Percentiles rank a stretch among this genome's conserved stretches.
Evolutionary conservation across 2,797 vertebrate species (phyloP).

Genomic region (Pseudochaenichthys georgianus): DNA sequence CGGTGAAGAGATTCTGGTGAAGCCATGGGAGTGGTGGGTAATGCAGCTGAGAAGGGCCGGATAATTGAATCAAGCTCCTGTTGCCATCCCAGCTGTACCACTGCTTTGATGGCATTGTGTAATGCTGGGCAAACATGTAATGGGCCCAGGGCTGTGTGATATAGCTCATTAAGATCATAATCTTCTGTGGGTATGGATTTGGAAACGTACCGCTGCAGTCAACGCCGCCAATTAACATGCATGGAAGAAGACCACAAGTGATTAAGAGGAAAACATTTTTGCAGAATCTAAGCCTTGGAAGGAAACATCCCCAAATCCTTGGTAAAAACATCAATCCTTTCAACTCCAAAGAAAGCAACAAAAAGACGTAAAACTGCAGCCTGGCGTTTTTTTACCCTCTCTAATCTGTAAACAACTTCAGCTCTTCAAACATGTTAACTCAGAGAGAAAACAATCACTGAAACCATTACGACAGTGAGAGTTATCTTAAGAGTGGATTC

Average conservation of each 20-base stretch:
- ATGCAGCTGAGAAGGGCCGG: constrained; percentile 37
- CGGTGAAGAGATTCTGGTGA: constrained; percentile 29
- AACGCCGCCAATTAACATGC: constrained; percentile 59
- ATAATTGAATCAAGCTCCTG: constrained; percentile 64
- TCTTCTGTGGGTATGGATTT: constrained; percentile 69
- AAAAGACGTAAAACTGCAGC: constrained; percentile 10
- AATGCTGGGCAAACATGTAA: constrained; percentile 62
- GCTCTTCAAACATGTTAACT: constrained; percentile 21
- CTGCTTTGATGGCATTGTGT: constrained; percentile 32
- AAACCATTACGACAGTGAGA: constrained; percentile 48
- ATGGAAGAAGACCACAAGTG: constrained; percentile 21
- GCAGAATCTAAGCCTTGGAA: constrained; percentile 12
- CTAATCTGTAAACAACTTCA: constrained; percentile 19
- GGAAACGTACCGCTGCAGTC: constrained; percentile 54
- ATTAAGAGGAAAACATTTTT: constrained; percentile 6
- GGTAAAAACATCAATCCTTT: constrained; percentile 20
- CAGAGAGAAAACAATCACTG: constrained; percentile 23
- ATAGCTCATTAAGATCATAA: constrained; percentile 78
- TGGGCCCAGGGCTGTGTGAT: constrained; percentile 66
- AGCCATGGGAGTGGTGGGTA: constrained; percentile 32
- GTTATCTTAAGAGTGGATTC: constrained; percentile 53
- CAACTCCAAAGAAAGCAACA: constrained; percentile 29
- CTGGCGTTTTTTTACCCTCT: constrained; percentile 21
- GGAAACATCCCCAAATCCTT: constrained; percentile 6
- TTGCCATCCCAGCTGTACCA: constrained; percentile 49